Base-by-base conservation (phyloP, 2,113 vertebrate genomes). In the Cephalopholis sonnerati region DNA sequence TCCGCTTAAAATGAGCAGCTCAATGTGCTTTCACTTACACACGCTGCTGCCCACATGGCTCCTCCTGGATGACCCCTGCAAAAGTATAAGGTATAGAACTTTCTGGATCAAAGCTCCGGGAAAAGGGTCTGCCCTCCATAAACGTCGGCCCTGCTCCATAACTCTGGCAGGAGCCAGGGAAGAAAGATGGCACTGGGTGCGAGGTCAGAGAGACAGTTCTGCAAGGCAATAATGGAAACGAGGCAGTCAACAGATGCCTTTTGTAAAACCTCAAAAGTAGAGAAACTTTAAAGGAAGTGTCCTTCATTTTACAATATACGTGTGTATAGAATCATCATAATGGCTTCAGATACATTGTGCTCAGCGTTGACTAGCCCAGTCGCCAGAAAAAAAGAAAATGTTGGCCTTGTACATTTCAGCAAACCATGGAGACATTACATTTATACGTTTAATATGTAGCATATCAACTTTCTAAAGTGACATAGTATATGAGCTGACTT, bases 31-130 rank as follows among this genome's bases (percentile, higher is more conserved):
- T 92, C 80, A 90, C 89, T 91, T 92, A 91, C 87, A 71, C 87
- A 55, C 76, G 41, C 78, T 81, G 82, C 85, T 80, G 80, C 85
- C 88, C 91, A 87, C 90, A 81, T 87, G 77, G 87, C 84, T 91
- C 85, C 74, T 87, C 79, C 64, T 73, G 77, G 77, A 85, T 87
- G 91, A 92, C 92, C 94, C 86, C 90, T 74, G 69, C 79, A 66
- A 76, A 91, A 85, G 85, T 87, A 73, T 77, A 76, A 72, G 81
- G 87, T 85, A 53, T 82, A 82, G 87, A 91, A 91, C 85, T 88
- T 87, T 83, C 79, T 75, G 88, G 92, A 93, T 95, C 93, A 95
- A 94, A 95, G 93, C 91, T 84, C 81, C 12, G 29, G 70, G 88
- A 90, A 91, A 90, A 85, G 71, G 83, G 78, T 84, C 87, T 85